Evolutionary conservation across 92 coral and sea anemone genomes (phyloP).

Genomic region (Phenganax subtilis): DNA sequence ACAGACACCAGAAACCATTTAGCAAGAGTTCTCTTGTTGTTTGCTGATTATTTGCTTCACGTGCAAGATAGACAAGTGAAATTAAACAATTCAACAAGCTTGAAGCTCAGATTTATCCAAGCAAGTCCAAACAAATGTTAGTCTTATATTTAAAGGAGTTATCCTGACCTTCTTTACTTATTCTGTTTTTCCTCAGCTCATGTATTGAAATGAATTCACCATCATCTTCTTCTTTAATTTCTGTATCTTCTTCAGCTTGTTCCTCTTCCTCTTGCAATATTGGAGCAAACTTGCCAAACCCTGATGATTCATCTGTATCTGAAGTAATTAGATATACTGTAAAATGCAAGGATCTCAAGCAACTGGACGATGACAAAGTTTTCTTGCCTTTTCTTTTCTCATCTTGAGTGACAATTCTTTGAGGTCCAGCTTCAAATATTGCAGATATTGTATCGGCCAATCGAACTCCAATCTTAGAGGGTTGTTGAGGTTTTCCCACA

Average conservation of each 20-base stretch:
- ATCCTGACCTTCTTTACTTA: constrained; percentile 64
- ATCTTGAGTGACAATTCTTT: constrained; percentile 16
- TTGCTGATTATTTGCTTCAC: too few relatives aligned
- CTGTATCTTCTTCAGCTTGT: constrained; percentile 38
- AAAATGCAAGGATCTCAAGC: not conserved
- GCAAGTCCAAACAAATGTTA: too few relatives aligned
- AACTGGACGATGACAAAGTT: too few relatives aligned
- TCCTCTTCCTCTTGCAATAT: constrained; percentile 46
- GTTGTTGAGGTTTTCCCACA: constrained; percentile 53
- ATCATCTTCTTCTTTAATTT: constrained; percentile 56
- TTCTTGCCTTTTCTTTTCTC: not conserved
- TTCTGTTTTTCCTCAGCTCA: constrained; percentile 64
- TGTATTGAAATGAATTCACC: constrained; percentile 68
- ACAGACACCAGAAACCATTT: not conserved
- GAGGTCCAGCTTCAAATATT: constrained; percentile 80
- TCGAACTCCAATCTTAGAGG: constrained; percentile 77
- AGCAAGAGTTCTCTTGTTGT: not conserved
- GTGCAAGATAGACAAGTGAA: too few relatives aligned
- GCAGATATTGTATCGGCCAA: constrained; percentile 84
- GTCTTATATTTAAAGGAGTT: too few relatives aligned
- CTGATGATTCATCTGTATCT: constrained; percentile 47
- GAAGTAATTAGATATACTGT: not conserved
- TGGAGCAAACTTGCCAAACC: constrained; percentile 92
- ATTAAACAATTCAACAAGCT: too few relatives aligned
- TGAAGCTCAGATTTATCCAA: too few relatives aligned